phyloP scores from a whole-genome alignment of 2,888 invertebrate species.

The Hirtodrosophila confusa region DNA sequence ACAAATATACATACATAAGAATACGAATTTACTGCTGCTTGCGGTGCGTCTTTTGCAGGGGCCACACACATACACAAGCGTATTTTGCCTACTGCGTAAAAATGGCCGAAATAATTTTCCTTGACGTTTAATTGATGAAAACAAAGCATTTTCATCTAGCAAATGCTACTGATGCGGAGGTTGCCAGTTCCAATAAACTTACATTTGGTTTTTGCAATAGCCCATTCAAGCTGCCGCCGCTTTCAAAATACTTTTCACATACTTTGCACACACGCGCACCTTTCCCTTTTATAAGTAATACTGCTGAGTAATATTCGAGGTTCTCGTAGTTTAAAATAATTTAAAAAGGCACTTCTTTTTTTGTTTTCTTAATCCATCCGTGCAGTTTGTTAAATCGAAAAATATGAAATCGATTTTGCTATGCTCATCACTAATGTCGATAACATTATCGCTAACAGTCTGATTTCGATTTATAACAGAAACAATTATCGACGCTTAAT shows the following conservation, averaged over 20 bases:
- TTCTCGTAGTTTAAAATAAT: conserved; percentile 31
- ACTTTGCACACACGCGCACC: conserved; percentile 41
- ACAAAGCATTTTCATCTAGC: conserved; percentile 29
- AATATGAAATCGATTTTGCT: conserved; percentile 28
- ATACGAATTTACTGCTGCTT: conserved; percentile 66
- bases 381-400: conserved; percentile 38
- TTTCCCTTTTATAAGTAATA: conserved; percentile 22
- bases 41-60: conserved; percentile 53
- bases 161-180: conserved; percentile 13
- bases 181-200: conserved; percentile 49
- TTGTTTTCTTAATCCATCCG: conserved; percentile 26
- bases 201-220: conserved; percentile 34
- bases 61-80: conserved; percentile 35
- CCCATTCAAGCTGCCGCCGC: conserved; percentile 54
- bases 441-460: conserved; percentile 4
- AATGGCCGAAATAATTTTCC: conserved; percentile 52
- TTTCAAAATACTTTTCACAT: conserved; percentile 50
- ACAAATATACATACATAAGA: conserved; percentile 42
- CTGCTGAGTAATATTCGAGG: conserved; percentile 23
- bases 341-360: conserved; percentile 40
- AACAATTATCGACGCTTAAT: neutral
- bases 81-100: conserved; percentile 61
- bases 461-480: neutral
- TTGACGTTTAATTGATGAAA: conserved; percentile 23
- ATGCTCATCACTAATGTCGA: conserved; percentile 27